Conservation (phyloP, 2,888 invertebrate genomes). For the Yponomeuta sedellus region DNA sequence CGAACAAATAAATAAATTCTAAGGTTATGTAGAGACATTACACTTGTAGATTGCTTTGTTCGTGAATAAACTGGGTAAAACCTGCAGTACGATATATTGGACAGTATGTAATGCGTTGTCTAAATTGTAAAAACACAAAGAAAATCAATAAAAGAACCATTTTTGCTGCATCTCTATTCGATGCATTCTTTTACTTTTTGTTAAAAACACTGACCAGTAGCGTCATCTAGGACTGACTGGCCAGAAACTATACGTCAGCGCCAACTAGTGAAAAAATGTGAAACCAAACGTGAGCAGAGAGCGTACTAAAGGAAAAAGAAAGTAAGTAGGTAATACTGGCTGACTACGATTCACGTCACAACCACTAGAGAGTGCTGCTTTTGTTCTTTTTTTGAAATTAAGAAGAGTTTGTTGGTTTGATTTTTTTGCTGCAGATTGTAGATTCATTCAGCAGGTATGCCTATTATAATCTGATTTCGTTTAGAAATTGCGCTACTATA, state of each 20-base stretch:
- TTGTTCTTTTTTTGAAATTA: conserved; percentile 35
- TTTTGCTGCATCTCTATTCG: neutral
- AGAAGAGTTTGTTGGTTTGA: conserved; percentile 3
- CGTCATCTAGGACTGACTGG: conserved; percentile 39
- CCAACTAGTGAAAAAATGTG: conserved; percentile 31
- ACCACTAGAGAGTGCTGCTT: conserved; percentile 60
- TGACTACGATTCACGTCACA: conserved; percentile 21
- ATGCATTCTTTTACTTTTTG: neutral
- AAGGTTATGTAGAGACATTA: too few relatives aligned
- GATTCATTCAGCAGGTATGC: too few relatives aligned
- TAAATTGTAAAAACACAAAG: neutral
- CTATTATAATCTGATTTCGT: too few relatives aligned
- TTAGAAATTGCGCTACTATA: too few relatives aligned
- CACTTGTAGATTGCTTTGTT: too few relatives aligned
- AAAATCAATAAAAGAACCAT: neutral
- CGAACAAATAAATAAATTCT: too few relatives aligned
- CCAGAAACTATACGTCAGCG: conserved; percentile 21
- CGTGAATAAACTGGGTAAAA: too few relatives aligned
- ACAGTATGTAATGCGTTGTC: too few relatives aligned
- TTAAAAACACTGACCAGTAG: conserved; percentile 21
- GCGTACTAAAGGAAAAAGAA: conserved; percentile 29
- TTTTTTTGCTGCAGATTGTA: neutral
- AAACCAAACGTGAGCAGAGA: neutral
- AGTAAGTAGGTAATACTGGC: conserved; percentile 24
- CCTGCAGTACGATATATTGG: too few relatives aligned